phyloP scores from a whole-genome alignment of 92 coral and sea anemone genomes.

The Zoanthus sansibaricus region DNA sequence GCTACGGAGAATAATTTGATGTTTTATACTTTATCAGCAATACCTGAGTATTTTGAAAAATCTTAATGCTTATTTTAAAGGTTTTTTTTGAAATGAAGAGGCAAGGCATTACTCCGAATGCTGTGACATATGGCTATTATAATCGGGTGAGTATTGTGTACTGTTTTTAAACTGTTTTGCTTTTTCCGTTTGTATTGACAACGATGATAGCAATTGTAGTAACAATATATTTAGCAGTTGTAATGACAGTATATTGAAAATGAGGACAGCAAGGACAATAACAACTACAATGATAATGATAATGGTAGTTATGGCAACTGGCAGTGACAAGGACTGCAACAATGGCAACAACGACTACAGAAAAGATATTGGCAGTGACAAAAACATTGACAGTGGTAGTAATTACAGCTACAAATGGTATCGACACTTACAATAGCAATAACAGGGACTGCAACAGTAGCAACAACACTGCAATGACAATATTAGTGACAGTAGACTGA shows the following conservation, averaged over 20 bases:
- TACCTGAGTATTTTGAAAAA: no score
- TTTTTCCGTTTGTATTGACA: not conserved
- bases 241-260: not conserved
- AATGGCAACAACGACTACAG: no score
- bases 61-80: constrained; percentile 31
- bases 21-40: no score
- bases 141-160: constrained; percentile 70
- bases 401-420: no score
- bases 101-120: constrained; percentile 90
- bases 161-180: not conserved
- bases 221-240: not conserved
- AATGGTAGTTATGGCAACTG: not conserved
- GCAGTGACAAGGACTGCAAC: no score
- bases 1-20: no score
- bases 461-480: no score
- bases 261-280: not conserved
- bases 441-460: no score
- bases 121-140: constrained; percentile 94
- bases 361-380: no score
- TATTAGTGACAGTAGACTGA: no score
- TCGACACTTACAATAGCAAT: no score
- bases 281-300: not conserved
- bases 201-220: not conserved
- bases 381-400: no score
- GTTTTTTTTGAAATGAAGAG: constrained; percentile 96